A percentile compares a stretch with the other conserved stretches of the same genome.
These are phyloP conservation scores for Chymomyza fuscimana DNA, from an alignment of 2,888 invertebrate species.

Conservation along the genomic window DNA sequence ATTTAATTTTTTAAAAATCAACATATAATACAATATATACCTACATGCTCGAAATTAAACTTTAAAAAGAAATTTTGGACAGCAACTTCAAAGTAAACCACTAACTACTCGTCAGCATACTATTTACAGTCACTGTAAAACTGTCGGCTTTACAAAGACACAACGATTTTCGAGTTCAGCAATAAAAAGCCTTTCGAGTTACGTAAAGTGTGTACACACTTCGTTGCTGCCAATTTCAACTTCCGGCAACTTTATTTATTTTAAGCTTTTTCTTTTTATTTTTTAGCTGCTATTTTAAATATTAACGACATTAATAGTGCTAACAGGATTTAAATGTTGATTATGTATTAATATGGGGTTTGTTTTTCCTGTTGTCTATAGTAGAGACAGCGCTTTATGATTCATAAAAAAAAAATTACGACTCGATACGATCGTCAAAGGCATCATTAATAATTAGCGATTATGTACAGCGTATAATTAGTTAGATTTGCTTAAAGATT, in stretches of 20 bases:
- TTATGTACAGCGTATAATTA: neutral
- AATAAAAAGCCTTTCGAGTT: neutral
- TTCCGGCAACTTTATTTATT: neutral
- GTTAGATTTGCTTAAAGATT: slow-evolving; percentile 7
- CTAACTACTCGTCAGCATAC: too few species aligned
- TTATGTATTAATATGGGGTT: neutral
- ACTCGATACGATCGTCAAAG: neutral
- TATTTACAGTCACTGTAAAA: too few species aligned
- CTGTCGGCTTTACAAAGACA: too few species aligned
- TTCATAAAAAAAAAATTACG: neutral
- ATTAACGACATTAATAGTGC: slow-evolving; percentile 19
- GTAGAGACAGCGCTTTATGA: neutral
- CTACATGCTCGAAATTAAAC: too few species aligned
- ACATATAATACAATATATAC: too few species aligned
- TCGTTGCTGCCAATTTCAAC: neutral
- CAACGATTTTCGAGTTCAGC: too few species aligned
- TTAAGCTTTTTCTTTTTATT: neutral
- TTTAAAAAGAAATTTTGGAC: too few species aligned
- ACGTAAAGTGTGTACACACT: neutral
- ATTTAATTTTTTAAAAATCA: too few species aligned
- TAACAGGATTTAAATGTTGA: slow-evolving; percentile 31
- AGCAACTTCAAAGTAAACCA: too few species aligned
- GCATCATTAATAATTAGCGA: neutral
- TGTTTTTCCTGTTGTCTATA: neutral
- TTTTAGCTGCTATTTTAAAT: neutral